phyloP scores from a whole-genome alignment of 2,888 invertebrate genomes.

The Autographa gamma region DNA sequence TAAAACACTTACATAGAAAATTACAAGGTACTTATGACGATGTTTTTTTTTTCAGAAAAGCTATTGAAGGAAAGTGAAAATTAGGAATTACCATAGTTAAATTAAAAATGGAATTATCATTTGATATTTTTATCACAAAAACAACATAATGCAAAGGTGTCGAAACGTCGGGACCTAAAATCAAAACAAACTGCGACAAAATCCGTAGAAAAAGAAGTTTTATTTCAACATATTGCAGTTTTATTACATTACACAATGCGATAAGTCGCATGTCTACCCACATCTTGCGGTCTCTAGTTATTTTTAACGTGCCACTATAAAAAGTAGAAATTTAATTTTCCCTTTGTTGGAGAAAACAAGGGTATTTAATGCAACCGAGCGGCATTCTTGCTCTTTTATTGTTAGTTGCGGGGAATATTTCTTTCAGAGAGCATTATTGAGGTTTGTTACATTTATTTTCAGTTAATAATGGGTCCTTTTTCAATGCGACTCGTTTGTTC shows the following conservation, averaged over 20 bases:
- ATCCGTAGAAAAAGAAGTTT: too few relatives aligned
- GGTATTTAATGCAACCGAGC: constrained; percentile 60
- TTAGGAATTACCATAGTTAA: too few relatives aligned
- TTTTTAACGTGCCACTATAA: constrained; percentile 49
- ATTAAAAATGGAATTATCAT: too few relatives aligned
- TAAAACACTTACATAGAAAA: too few relatives aligned
- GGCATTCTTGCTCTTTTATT: constrained; percentile 29
- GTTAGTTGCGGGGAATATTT: constrained; percentile 26
- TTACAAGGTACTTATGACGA: too few relatives aligned
- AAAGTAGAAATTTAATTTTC: constrained; percentile 57
- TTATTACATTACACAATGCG: neutral
- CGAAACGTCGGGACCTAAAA: too few relatives aligned
- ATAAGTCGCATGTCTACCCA: constrained; percentile 6
- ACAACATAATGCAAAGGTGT: too few relatives aligned
- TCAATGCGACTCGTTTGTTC: neutral
- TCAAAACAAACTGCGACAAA: too few relatives aligned
- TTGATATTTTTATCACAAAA: too few relatives aligned
- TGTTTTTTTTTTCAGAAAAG: too few relatives aligned
- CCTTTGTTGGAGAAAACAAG: constrained; percentile 53
- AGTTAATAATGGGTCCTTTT: constrained; percentile 15
- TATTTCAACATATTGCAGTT: neutral
- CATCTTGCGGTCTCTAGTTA: constrained; percentile 34
- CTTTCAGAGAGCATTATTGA: constrained; percentile 27
- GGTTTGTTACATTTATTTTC: constrained; percentile 13
- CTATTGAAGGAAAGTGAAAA: too few relatives aligned